Evolutionary conservation across 35 echinoderm and acorn worm genomes (phyloP), one percentile per base, ranked within the genome.

Genomic region (Apostichopus parvimensis): DNA sequence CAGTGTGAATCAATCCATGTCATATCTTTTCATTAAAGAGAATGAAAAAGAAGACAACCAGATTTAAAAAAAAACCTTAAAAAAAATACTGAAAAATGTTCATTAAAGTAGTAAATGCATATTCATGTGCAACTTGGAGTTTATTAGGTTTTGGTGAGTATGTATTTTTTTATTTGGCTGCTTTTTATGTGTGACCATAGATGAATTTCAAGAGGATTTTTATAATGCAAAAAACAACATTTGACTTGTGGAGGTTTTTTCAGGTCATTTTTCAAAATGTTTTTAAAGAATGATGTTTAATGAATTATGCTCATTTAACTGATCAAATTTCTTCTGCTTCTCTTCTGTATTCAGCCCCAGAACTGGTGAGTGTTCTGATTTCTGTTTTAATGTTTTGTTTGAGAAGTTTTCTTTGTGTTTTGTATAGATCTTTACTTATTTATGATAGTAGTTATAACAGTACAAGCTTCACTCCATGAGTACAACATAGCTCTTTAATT

Each of bases 181-280:
- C 61, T 64, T 72, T 72, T 66, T 9, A 72, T 88, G 86, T 88
- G 86, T 88, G 86, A 88, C 86, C 86, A 88, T 88, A 45, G 62
- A 88, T 66, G 62, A 52, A 22, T 84, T 88, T 88, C 60, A 72
- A 73, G 21, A 88, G 86, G 86, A 45, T 28, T 73, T 88, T 15
- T 58, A 9, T 58, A 45, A 45, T 45, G 34, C 34, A 45, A 45
- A 45, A 45, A 22, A 55, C 60, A 59, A 21, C 24, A 22, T 84
- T 23, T 84, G 11, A 75, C n/a, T 58, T 58, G 20, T 84, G 53
- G 81, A 84, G 81, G 81, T 84, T 84, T 58, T 84, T 84, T 84
- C 81, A 22, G 81, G 81, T 84, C 81, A 84, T 84, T 84, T 84
- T 84, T 84, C 24, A 9, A 8, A 12, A 61, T 61, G 7, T 61